Evolutionary conservation across 2,113 vertebrate species (phyloP), one percentile per base, ranked within the genome.

Genomic region (Castor canadensis): DNA sequence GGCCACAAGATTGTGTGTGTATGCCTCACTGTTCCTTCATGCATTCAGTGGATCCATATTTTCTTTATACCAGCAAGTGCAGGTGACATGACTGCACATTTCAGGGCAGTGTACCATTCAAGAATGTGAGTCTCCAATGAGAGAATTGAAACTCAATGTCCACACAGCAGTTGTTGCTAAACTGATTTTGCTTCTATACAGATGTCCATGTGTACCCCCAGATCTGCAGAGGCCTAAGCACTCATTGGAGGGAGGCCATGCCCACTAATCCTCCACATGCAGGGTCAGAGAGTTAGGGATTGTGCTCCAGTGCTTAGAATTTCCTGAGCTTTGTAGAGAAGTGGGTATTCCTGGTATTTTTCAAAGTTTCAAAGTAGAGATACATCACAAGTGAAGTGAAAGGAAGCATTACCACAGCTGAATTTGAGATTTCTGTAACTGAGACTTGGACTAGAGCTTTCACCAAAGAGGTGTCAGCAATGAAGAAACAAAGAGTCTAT

Each of bases 321-420:
- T 88, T 75, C 47, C 84, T 81, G 87, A 47, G 26, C 40, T 92
- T 95, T 80, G 88, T 67, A 47, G 87, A 94, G 73, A 96, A 94
- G 71, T 76, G 10, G 69, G 24, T 66, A 96, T 81, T 86, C 71
- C 79, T 93, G 71, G 62, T 91, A 66, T 92, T 94, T 95, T 93
- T 82, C 91, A 90, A 73, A 72, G 84, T 92, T 96, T 35, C 87
- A 96, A 94, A 94, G 71, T 95, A 93, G 84, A 83, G 35, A 93
- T 0, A 3, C 85, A 76, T 95, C 54, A 90, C 38, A 94, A 94
- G 56, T 62, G 58, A 94, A 97, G 67, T 67, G 43, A 71, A 95
- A 92, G 71, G 72, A 95, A 97, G 79, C 80, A 93, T n/a, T 6
- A 43, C 43, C 72, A 82, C 64, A 71, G 54, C n/a, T 87, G 95